These are phyloP conservation scores for Gulo gulo DNA, from an alignment of 2,113 vertebrate species.

Conservation along the genomic window DNA sequence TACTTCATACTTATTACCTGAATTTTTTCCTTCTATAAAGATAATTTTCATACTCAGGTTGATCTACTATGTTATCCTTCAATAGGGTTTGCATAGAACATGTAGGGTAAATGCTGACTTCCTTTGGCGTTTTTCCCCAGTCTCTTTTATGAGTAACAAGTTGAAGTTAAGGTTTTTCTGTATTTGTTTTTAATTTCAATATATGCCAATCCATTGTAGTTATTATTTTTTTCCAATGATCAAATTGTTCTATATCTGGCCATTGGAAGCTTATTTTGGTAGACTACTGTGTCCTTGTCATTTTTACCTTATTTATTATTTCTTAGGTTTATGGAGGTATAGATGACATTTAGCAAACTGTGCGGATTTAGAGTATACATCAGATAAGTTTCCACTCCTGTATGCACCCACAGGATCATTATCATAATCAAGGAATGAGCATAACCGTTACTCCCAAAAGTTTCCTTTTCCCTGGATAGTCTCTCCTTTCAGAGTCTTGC, in stretches of 20 bases:
- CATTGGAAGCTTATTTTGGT: background rate
- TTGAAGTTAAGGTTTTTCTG: background rate
- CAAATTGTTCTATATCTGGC: background rate
- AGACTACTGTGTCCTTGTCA: background rate
- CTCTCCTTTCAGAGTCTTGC: background rate
- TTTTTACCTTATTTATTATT: background rate
- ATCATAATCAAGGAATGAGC: background rate
- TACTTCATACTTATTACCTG: background rate
- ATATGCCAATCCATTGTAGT: background rate
- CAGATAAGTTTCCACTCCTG: background rate
- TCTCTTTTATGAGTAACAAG: background rate
- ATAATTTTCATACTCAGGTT: background rate
- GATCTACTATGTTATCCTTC: background rate
- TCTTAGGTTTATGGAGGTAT: background rate
- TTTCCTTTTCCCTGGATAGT: background rate
- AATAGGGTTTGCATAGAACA: background rate
- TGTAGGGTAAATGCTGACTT: background rate
- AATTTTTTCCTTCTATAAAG: background rate
- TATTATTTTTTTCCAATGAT: background rate
- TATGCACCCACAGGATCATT: background rate
- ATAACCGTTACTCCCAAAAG: background rate
- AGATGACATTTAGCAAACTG: background rate
- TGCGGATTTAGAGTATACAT: background rate
- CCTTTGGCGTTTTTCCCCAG: background rate
- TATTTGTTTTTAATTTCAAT: background rate